Evolutionary conservation across 2,888 invertebrate species (phyloP).

Genomic region (Oxystoma pomonae): DNA sequence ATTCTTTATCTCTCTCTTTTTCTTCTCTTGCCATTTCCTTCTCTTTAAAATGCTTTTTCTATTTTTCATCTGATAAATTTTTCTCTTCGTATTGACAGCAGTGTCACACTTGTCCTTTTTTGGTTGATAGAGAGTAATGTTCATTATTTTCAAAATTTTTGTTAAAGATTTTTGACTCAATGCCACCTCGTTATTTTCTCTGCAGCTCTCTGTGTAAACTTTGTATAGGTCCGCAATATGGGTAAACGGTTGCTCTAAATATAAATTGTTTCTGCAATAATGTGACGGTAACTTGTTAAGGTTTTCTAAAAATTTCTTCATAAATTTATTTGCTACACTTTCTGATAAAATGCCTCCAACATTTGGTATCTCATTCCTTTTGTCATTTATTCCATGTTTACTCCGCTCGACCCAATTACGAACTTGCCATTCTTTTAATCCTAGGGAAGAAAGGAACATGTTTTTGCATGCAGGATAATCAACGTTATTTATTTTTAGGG

Average conservation of each 20-base stretch:
- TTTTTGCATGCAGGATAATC: conserved; percentile 5
- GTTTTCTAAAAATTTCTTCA: conserved; percentile 7
- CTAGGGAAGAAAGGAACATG: conserved; percentile 7
- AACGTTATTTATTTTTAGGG: conserved; percentile 1
- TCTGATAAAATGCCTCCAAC: conserved; percentile 8
- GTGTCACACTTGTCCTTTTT: conserved; percentile 22
- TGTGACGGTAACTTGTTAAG: conserved; percentile 11
- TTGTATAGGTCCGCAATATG: conserved; percentile 6
- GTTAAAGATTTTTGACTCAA: not conserved
- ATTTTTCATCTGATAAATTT: conserved; percentile 17
- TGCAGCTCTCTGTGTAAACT: conserved; percentile 4
- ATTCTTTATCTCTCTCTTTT: conserved; percentile 28
- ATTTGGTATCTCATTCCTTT: conserved; percentile 5
- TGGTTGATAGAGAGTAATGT: conserved; percentile 17
- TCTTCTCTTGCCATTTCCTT: conserved; percentile 20
- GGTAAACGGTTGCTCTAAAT: conserved; percentile 13
- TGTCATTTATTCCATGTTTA: conserved; percentile 8
- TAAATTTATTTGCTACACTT: not conserved
- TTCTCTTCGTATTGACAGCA: conserved; percentile 17
- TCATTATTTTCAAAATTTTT: not conserved
- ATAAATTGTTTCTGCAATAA: conserved; percentile 14
- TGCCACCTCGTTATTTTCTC: conserved; percentile 1
- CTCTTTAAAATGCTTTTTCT: conserved; percentile 9
- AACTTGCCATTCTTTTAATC: conserved; percentile 5
- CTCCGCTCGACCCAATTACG: conserved; percentile 7